phyloP scores from a whole-genome alignment of 2,113 vertebrate genomes.

The Falco punctatus region DNA sequence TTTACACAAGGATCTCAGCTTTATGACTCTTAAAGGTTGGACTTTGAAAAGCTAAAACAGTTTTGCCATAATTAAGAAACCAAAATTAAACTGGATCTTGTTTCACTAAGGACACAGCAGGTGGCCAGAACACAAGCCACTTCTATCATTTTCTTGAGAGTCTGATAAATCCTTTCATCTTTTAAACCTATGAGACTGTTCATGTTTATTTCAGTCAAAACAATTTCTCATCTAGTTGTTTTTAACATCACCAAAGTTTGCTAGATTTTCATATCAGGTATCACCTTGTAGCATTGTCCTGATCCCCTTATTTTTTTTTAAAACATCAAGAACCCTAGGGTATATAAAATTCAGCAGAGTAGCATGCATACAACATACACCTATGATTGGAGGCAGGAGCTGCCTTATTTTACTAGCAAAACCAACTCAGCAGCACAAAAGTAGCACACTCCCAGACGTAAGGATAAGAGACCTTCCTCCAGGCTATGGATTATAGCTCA shows the following conservation, averaged over 20 bases:
- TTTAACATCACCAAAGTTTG: slow-evolving; percentile 43
- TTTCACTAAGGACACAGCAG: slow-evolving; percentile 33
- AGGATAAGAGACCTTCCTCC: slow-evolving; percentile 70
- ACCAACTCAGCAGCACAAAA: slow-evolving; percentile 52
- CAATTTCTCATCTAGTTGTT: slow-evolving; percentile 26
- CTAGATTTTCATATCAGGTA: slow-evolving; percentile 20
- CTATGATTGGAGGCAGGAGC: slow-evolving; percentile 24
- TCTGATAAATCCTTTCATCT: slow-evolving; percentile 56
- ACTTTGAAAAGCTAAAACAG: not conserved
- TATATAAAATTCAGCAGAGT: slow-evolving; percentile 32
- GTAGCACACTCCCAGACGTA: slow-evolving; percentile 34
- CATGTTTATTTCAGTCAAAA: slow-evolving; percentile 41
- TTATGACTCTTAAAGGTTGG: not conserved
- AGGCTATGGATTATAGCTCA: slow-evolving; percentile 72
- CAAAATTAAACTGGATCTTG: not conserved
- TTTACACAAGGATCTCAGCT: not conserved
- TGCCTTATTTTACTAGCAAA: slow-evolving; percentile 62
- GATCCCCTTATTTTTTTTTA: not conserved
- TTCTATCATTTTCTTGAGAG: slow-evolving; percentile 42
- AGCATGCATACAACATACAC: not conserved
- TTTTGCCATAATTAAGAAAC: not conserved
- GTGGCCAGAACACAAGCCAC: slow-evolving; percentile 13
- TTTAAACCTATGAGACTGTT: slow-evolving; percentile 17
- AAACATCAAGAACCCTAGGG: not conserved
- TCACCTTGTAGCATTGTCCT: slow-evolving; percentile 50